Base-by-base conservation (phyloP, 1,140 invertebrate species). In the Lethocerus indicus region DNA sequence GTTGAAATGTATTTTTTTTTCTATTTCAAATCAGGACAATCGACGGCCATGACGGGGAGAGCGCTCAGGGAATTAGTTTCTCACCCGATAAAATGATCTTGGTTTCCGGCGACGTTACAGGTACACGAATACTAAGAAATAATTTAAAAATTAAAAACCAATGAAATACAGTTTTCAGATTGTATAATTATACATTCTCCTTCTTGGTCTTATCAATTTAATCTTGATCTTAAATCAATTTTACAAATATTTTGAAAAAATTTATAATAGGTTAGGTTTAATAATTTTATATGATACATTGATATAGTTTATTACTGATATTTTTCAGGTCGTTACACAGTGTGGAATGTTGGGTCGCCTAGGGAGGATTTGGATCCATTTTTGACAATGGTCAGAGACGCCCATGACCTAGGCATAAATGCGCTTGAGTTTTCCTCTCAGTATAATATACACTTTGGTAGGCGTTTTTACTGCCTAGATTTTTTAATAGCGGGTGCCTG, bases 351-450 rank as follows among this genome's bases (percentile, higher is more conserved):
- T 20, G 16, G 32, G 4, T 25, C 35, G 13, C 24, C 52, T 1
- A 49, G 42, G 4, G 51, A 56, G 29, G 46, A 37, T 21, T 40
- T 50, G 21, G 40, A 35, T 21, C 27, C 53, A 5, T 32, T 2
- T 35, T 39, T 47, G 3, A n/a, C 26, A 20, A 13, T 42, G 9
- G 56, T 69, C 20, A 70, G 75, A 46, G 79, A 81, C 61, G 79
- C 76, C 54, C 82, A 86, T 60, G 83, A 87, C 61, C 64, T 86
- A 46, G 82, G 82, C 7, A 74, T 87, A 3, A 68, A 78, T 18
- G 71, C 70, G 39, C 71, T 75, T 55, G 79, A 82, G 56, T 76
- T 85, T 59, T 52, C 51, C 9, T 37, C 46, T 48, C 26, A 52
- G 25, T 39, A 42, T 16, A 48, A 23, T 23, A 23, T 48, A 2